These are phyloP conservation scores for Epicampocera succincta DNA, from an alignment of 2,888 invertebrate genomes.

Conservation along the genomic window DNA sequence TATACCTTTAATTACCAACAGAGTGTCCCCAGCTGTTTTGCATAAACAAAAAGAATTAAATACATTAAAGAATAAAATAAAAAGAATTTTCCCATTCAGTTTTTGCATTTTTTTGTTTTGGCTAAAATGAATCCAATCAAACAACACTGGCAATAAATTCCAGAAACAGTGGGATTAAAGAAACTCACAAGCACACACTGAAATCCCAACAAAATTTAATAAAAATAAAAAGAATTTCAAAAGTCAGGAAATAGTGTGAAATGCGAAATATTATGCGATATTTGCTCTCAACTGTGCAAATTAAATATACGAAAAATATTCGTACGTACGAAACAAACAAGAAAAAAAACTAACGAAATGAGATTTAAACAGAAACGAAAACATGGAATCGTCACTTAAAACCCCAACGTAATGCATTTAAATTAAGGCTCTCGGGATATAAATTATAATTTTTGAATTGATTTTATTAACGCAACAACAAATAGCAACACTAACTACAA, in stretches of 20 bases:
- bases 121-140: constrained; percentile 66
- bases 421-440: constrained; percentile 64
- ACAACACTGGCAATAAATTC: constrained; percentile 71
- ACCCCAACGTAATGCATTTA: constrained; percentile 64
- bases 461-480: constrained; percentile 65
- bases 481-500: constrained; percentile 12
- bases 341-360: neutral
- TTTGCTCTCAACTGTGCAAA: constrained; percentile 28
- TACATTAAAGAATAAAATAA: constrained; percentile 19
- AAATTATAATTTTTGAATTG: constrained; percentile 68
- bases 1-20: constrained; percentile 70
- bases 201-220: constrained; percentile 43
- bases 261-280: constrained; percentile 54
- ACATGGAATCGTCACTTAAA: constrained; percentile 69
- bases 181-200: constrained; percentile 51
- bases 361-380: constrained; percentile 58
- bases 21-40: constrained; percentile 71
- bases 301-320: constrained; percentile 24
- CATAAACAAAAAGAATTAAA: constrained; percentile 65
- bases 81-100: constrained; percentile 39
- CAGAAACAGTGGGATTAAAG: constrained; percentile 70
- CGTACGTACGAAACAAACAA: neutral
- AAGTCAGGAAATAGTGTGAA: constrained; percentile 50
- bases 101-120: neutral
- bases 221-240: constrained; percentile 12